Evolutionary conservation across 1,140 invertebrate species (phyloP).

Genomic region (Medauroidea extradentata): DNA sequence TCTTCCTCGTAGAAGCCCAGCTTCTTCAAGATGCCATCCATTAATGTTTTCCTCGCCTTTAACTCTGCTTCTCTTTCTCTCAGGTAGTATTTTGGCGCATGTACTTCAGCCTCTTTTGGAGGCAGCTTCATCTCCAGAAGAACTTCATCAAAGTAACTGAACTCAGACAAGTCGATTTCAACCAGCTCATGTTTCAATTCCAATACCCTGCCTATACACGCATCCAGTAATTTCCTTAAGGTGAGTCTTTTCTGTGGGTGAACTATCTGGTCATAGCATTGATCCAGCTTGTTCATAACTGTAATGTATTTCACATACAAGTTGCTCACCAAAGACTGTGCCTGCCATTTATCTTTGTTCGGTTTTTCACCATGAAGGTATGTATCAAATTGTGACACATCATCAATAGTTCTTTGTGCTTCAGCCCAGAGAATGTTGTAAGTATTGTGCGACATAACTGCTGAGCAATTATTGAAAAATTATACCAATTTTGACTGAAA

Average conservation of each 20-base stretch:
- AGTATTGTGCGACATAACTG: conserved; percentile 72
- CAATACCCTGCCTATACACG: conserved; percentile 69
- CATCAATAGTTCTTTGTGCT: conserved; percentile 57
- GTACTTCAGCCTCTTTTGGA: conserved; percentile 60
- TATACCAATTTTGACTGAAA: too few species aligned
- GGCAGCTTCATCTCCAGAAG: conserved; percentile 56
- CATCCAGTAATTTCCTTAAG: conserved; percentile 73
- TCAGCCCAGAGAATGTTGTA: conserved; percentile 64
- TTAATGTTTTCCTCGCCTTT: conserved; percentile 52
- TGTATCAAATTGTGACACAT: conserved; percentile 58
- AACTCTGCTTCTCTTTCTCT: conserved; percentile 61
- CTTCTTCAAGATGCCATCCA: conserved; percentile 59
- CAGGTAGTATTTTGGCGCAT: conserved; percentile 63
- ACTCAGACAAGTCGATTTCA: conserved; percentile 78
- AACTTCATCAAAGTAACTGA: conserved; percentile 80
- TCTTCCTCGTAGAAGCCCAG: conserved; percentile 63
- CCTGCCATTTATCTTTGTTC: conserved; percentile 54
- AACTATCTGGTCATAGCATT: conserved; percentile 84
- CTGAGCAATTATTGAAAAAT: too few species aligned
- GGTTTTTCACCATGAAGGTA: conserved; percentile 56
- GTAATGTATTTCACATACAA: conserved; percentile 77
- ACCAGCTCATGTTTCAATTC: conserved; percentile 82
- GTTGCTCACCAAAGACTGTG: conserved; percentile 52
- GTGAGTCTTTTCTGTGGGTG: conserved; percentile 88
- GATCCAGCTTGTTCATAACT: conserved; percentile 67